Base-by-base conservation (phyloP, 1,140 invertebrate genomes). In the Pantala flavescens region DNA sequence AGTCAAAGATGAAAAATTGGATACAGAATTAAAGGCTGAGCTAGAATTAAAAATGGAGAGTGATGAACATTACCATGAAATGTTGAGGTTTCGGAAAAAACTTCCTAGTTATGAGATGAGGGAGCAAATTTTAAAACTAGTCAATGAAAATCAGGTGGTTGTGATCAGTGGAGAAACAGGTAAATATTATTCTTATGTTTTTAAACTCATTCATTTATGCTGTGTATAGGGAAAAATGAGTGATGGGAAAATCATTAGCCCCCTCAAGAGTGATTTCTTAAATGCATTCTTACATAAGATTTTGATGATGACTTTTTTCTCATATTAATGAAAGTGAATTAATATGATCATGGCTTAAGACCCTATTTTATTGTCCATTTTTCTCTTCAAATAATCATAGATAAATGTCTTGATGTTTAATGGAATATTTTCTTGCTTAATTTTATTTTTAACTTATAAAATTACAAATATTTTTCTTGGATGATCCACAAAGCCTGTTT, bases 151-250 rank as follows among this genome's bases (percentile, higher is more conserved):
- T 77, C 82, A 82, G 77, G 80, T 83, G 43, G 75, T 81, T 43
- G 78, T 84, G 5, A 81, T 84, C 70, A 80, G 79, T 75, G 83
- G 82, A 43, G 82, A 83, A 79, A 84, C 83, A 74, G 81, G 81
- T 78, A 75, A 71, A 10, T 19, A 12, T 21, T 21, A 24, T 11
- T 43, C 36, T 28, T 71, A 14, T 43, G 12, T 14, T 23, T 10
- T 19, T 23, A 19, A 55, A 43, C 70, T 23, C 14, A 11, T 7
- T 14, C 2, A 24, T 72, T 72, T 24, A n/a, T n/a, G n/a, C n/a
- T n/a, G n/a, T n/a, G n/a, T n/a, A n/a, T n/a, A n/a, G n/a, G n/a
- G n/a, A n/a, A n/a, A n/a, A n/a, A n/a, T n/a, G n/a, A n/a, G n/a
- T n/a, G n/a, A n/a, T n/a, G n/a, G n/a, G n/a, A n/a, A n/a, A n/a